phyloP scores from a whole-genome alignment of 1,140 invertebrate species.

The Asobara japonica region DNA sequence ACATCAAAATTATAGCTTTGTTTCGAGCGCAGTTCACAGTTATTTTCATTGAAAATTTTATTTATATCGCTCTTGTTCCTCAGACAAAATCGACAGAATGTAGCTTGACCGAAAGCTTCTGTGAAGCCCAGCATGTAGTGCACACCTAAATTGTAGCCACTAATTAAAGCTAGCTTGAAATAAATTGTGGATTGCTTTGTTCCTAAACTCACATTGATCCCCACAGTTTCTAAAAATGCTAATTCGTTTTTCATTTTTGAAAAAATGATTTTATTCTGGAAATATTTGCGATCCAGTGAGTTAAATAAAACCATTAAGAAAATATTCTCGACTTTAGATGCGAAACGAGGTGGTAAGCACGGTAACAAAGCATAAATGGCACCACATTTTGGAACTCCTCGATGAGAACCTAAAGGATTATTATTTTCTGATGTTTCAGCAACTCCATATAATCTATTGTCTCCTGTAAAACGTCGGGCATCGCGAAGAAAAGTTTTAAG shows the following conservation, averaged over 20 bases:
- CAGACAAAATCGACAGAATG: neutral
- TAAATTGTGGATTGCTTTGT: neutral
- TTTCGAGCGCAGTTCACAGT: neutral
- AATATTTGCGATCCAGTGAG: slow-evolving; percentile 6
- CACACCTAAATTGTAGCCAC: neutral
- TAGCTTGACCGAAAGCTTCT: neutral
- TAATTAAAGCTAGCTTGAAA: slow-evolving; percentile 20
- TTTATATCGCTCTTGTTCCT: neutral
- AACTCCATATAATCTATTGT: slow-evolving; percentile 5
- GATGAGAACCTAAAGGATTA: slow-evolving; percentile 26
- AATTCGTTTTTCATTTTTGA: slow-evolving; percentile 3
- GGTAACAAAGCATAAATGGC: slow-evolving; percentile 13
- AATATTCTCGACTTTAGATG: slow-evolving; percentile 20
- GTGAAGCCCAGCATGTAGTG: slow-evolving; percentile 25
- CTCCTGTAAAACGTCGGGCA: neutral
- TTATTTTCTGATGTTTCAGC: slow-evolving; percentile 25
- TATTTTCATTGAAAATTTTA: neutral
- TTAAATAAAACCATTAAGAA: slow-evolving; percentile 14
- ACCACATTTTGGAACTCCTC: neutral
- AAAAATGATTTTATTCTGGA: slow-evolving; percentile 7
- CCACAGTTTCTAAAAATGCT: slow-evolving; percentile 13
- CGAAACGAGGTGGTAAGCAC: slow-evolving; percentile 18
- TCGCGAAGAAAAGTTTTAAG: slow-evolving; percentile 17
- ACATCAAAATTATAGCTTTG: neutral
- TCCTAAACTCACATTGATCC: neutral